Evolutionary conservation across 2,888 invertebrate species (phyloP), one percentile per base, ranked within the genome.

Genomic region (Tholera decimalis): DNA sequence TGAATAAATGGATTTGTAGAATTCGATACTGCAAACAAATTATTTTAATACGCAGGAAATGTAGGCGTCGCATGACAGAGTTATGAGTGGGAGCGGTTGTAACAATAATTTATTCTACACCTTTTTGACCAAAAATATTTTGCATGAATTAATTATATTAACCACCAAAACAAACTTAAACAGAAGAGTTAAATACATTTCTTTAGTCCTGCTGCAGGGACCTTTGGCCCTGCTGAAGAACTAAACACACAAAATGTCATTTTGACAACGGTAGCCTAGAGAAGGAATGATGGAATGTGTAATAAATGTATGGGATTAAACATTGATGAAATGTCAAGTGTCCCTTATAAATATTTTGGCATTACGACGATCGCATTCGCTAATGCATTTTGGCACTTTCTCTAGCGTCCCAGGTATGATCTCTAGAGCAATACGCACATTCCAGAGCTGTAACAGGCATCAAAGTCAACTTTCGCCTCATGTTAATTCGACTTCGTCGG

Each of bases 11-110:
- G 30, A n/a, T 39, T 58, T 67, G 18, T 37, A 33, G 47, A 46
- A 51, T 59, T 53, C 20, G 13, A 57, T 22, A n/a, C 28, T 60
- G 63, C 20, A n/a, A 24, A 60, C 18, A 49, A 30, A 66, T 54
- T 50, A 43, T 37, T 55, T 43, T 13, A n/a, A 65, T 43, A 9
- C 57, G 43, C 30, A 39, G 41, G 64, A 37, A 66, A 59, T 59
- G 75, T 68, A 72, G 69, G 69, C 69, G 60, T 68, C 24, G 37
- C 22, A 46, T 56, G 55, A 55, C 74, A 47, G 54, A 46, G 26
- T 68, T 55, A 46, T 46, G 55, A 47, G 75, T 59, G 54, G 59
- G 54, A 46, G 55, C 18, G 43, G 49, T 26, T 58, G 54, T 54
- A 43, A 33, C 26, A 51, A 47, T 51, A 53, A 74, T 28, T 72